Percentiles rank a stretch among this genome's conserved stretches.
Conservation (phyloP, 2,113 vertebrate genomes). For the Delphinus delphis region DNA sequence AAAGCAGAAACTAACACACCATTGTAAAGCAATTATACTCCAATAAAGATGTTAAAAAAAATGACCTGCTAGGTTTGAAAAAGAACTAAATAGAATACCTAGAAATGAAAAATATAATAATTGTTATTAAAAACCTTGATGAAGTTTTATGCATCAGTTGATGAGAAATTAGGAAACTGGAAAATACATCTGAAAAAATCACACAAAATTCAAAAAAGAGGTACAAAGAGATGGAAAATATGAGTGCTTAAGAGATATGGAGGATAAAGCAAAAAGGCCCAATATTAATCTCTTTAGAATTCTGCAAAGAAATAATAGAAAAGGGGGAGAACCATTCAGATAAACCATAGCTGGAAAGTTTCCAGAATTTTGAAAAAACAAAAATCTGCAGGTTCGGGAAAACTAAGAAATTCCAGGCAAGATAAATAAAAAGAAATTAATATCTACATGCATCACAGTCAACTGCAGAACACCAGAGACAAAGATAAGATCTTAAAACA, state of each 20-base stretch:
- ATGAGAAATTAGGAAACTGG: constrained; percentile 36
- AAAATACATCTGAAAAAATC: background rate
- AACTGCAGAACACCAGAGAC: background rate
- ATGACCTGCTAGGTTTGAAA: background rate
- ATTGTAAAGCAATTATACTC: too few relatives aligned
- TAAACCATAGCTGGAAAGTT: background rate
- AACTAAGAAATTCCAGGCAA: background rate
- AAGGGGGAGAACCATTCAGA: background rate
- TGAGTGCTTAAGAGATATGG: background rate
- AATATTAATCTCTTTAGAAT: background rate
- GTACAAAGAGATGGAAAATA: background rate
- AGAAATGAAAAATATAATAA: constrained; percentile 5
- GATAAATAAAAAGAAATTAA: background rate
- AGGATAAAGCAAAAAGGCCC: background rate
- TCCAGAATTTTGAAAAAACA: background rate
- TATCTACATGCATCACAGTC: background rate
- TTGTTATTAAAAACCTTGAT: background rate
- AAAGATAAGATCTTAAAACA: constrained; percentile 20
- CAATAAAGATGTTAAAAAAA: background rate
- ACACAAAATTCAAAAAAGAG: background rate
- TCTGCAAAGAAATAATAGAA: background rate
- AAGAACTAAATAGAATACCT: background rate
- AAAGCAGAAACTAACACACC: too few relatives aligned
- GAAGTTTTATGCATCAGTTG: background rate
- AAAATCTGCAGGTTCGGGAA: background rate